Evolutionary conservation across 2,888 invertebrate species (phyloP), one percentile per base, ranked within the genome.

Genomic region (Odontocolon sp.): DNA sequence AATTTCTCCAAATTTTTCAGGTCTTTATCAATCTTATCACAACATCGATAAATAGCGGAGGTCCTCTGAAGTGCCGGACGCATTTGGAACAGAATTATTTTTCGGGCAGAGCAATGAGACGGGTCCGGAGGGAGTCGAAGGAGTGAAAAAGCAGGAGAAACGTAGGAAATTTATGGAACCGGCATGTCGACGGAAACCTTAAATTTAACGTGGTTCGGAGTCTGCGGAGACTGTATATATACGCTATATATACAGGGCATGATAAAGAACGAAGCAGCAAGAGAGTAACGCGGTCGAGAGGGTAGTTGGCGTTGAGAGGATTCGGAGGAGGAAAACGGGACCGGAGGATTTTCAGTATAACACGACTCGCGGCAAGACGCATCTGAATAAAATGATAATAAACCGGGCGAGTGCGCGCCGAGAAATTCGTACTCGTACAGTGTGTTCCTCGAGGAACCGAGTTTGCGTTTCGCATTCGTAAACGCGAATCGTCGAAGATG

Each of bases 381-480:
- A 85, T 85, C 84, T 88, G 88, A 88, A 88, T 89, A 89, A 89
- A 88, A 88, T 88, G 85, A 88, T 88, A 88, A 89, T 88, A 88
- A 89, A 89, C 81, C 84, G 70, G 82, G 80, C 72, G 67, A 80
- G 79, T 77, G 66, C 76, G 79, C 75, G 61, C 28, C 56, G 4
- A 11, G 0, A 3, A 31, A 16, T 3, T 14, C 8, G 42, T 54
- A 8, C 33, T 16, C 61, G 23, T 57, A 31, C 1, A 36, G 5
- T 40, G 61, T 57, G 66, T 45, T 69, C 59, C 38, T 33, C 36
- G 23, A 1, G 2, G n/a, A 3, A 28, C 64, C 16, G 63, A 61
- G 47, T 59, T 61, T 61, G 72, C 77, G 76, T 78, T 77, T 63
- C 70, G 78, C 79, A 73, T 81, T 80, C 72, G 61, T 63, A 79